These are phyloP conservation scores for Tapirus indicus DNA, from an alignment of 2,797 vertebrate species.

Conservation along the genomic window DNA sequence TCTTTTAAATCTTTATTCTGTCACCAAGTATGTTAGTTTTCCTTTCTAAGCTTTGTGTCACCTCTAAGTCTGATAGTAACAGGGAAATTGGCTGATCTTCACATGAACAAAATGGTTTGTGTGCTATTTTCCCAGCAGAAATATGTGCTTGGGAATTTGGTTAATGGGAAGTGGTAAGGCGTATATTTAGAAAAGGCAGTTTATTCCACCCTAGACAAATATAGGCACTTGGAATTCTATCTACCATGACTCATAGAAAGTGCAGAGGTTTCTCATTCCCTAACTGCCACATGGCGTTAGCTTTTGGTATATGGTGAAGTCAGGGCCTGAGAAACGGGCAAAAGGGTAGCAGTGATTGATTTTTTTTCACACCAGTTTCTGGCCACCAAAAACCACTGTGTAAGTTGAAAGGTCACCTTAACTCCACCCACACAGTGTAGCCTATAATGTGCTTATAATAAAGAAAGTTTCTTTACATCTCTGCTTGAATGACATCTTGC, in stretches of 20 bases:
- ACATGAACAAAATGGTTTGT: neutral
- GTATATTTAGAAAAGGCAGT: slow-evolving; percentile 79
- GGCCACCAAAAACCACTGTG: neutral
- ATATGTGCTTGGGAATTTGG: slow-evolving; percentile 75
- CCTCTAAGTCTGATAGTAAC: neutral
- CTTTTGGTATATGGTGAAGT: neutral
- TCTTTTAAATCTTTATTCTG: slow-evolving; percentile 13
- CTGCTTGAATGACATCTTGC: neutral
- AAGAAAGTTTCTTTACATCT: neutral
- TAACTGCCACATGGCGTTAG: neutral
- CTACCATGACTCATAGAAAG: slow-evolving; percentile 68
- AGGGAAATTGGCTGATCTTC: slow-evolving; percentile 4
- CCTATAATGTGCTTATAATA: neutral
- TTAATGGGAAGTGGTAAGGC: slow-evolving; percentile 73
- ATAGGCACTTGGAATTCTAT: slow-evolving; percentile 73
- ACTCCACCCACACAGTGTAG: neutral
- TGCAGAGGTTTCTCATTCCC: neutral
- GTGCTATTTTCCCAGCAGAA: slow-evolving; percentile 78
- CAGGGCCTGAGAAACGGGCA: neutral
- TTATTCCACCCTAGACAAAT: slow-evolving; percentile 70
- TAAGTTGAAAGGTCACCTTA: neutral
- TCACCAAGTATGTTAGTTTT: slow-evolving; percentile 21
- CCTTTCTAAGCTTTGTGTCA: slow-evolving; percentile 8
- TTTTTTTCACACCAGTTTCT: neutral
- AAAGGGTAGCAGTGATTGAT: neutral